Percentiles rank a stretch among this genome's conserved stretches.
phyloP scores from a whole-genome alignment of 2,113 vertebrate species.

The Rhabdornis inornatus region DNA sequence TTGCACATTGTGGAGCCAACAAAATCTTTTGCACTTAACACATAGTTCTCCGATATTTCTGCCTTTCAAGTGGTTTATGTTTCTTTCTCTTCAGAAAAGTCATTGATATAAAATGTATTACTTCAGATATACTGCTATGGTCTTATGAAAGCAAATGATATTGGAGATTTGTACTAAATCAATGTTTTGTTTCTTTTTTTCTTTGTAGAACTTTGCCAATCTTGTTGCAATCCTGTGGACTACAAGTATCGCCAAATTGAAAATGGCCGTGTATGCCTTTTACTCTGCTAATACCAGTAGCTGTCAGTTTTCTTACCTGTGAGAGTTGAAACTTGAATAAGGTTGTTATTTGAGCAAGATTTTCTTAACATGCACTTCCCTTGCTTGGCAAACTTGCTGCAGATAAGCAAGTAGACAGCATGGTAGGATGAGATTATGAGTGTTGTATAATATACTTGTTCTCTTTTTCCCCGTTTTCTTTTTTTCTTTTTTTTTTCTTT shows the following conservation, averaged over 20 bases:
- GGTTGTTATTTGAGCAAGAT: neutral
- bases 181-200: neutral
- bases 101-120: neutral
- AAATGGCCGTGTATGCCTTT: neutral
- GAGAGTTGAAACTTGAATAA: neutral
- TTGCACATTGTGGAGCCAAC: rapidly evolving
- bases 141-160: neutral
- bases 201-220: neutral
- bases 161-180: neutral
- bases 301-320: neutral
- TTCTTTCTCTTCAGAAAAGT: neutral
- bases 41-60: neutral
- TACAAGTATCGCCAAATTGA: neutral
- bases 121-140: neutral
- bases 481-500: neutral
- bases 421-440: neutral
- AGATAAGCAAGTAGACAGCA: neutral
- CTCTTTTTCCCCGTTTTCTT: neutral
- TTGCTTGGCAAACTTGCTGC: neutral
- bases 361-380: neutral
- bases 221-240: neutral
- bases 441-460: neutral
- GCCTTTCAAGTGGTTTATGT: neutral
- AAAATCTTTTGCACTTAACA: neutral
- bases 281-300: neutral